These are phyloP conservation scores for Eufriesea mexicana DNA, from an alignment of 1,140 invertebrate genomes.

Conservation along the genomic window DNA sequence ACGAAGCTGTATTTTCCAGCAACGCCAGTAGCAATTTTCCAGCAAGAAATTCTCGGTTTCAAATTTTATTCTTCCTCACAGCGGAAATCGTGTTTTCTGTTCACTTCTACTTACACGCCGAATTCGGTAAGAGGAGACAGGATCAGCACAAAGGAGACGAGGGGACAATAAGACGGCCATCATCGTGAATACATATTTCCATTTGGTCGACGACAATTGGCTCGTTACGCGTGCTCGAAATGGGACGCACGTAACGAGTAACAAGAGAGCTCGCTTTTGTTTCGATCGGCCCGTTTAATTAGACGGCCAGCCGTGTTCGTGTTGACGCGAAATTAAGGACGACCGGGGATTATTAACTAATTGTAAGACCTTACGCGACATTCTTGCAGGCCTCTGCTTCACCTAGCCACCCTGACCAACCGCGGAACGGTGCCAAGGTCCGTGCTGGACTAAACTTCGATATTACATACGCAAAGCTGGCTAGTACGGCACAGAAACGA, in stretches of 20 bases:
- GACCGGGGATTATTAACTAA: conserved; percentile 55
- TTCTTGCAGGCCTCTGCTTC: conserved; percentile 21
- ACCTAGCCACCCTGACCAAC: conserved; percentile 39
- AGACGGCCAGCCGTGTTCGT: conserved; percentile 16
- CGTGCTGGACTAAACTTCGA: conserved; percentile 43
- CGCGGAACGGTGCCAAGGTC: conserved; percentile 58
- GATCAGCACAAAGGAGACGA: neutral
- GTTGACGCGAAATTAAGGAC: conserved; percentile 48
- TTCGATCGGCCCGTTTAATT: conserved; percentile 44
- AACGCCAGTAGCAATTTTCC: too few species aligned
- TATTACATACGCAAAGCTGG: neutral
- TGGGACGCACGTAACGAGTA: neutral
- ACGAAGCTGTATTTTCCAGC: too few species aligned
- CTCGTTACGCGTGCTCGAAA: neutral
- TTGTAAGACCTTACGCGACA: conserved; percentile 35
- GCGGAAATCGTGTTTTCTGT: too few species aligned
- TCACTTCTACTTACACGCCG: too few species aligned
- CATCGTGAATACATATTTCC: conserved; percentile 16
- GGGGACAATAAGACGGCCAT: neutral
- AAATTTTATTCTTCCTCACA: too few species aligned
- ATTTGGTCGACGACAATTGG: neutral
- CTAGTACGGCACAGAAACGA: neutral
- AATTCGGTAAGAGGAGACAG: neutral
- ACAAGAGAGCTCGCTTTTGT: neutral
- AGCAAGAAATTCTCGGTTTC: too few species aligned